Evolutionary conservation across 1,140 invertebrate genomes (phyloP), one percentile per base, ranked within the genome.

Genomic region (Neotoxoptera formosana): DNA sequence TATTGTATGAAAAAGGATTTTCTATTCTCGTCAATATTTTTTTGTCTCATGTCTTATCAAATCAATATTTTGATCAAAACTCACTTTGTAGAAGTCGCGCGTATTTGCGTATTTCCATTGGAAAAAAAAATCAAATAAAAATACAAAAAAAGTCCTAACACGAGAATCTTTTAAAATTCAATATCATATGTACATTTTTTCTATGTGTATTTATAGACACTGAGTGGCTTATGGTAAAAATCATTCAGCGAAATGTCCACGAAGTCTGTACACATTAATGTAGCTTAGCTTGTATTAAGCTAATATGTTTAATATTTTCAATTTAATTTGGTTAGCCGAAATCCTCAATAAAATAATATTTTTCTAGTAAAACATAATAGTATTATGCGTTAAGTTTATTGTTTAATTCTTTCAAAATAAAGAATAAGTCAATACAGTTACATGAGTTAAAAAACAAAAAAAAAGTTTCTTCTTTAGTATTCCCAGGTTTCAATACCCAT

Each of bases 401-500:
- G 30, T 30, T 14, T 14, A 67, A 56, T 56, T 23, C 0, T 56
- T 56, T 56, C 53, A 60, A 60, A 60, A 60, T 60, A 25, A 60
- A n/a, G n/a, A n/a, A n/a, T n/a, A n/a, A n/a, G n/a, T n/a, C n/a
- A n/a, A n/a, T n/a, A n/a, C n/a, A 67, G 60, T 67, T 17, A 1
- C n/a, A 67, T 14, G 11, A 17, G 17, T n/a, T 67, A 14, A 76
- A n/a, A n/a, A 4, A n/a, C 4, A 76, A 76, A 20, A n/a, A n/a
- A 76, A 30, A 76, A 17, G 60, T n/a, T 76, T 76, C n/a, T n/a
- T 7, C n/a, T 76, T n/a, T 30, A 17, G n/a, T 67, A 14, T 67
- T 4, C 14, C 0, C 14, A n/a, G 4, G 4, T n/a, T 34, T n/a
- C n/a, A n/a, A 2, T 41, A 41, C 4, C 14, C 7, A 7, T 14